Evolutionary conservation across 2,888 invertebrate genomes (phyloP).

Genomic region (Drosophila robusta): DNA sequence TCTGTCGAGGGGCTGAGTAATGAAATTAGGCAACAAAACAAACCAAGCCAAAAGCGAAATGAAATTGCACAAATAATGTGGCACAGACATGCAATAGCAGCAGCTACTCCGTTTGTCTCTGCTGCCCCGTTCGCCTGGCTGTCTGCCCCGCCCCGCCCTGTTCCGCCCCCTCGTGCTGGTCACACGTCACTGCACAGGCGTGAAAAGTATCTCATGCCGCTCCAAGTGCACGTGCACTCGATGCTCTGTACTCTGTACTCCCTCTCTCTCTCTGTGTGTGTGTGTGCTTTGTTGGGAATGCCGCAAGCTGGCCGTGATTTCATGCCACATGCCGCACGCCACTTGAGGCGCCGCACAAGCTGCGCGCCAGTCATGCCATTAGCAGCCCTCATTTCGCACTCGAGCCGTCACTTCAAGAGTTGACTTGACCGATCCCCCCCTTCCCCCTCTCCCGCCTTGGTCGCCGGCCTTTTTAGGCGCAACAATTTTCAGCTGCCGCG

Average conservation of each 20-base stretch:
- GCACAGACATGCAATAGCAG: constrained; percentile 58
- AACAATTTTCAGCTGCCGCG: constrained; percentile 77
- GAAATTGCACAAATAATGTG: constrained; percentile 54
- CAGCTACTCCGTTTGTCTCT: neutral
- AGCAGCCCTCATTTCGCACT: constrained; percentile 76
- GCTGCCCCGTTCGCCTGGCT: neutral
- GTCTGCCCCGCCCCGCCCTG: neutral
- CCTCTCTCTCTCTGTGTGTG: too few relatives aligned
- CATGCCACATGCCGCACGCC: constrained; percentile 35
- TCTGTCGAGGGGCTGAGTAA: constrained; percentile 44
- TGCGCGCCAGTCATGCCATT: constrained; percentile 63
- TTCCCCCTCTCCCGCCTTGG: neutral
- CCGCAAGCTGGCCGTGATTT: constrained; percentile 72
- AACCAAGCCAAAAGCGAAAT: constrained; percentile 31
- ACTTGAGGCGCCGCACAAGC: constrained; percentile 41
- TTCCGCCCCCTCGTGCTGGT: neutral
- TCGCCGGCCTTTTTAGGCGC: constrained; percentile 55
- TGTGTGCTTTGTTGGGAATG: constrained; percentile 52
- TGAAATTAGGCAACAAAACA: constrained; percentile 52
- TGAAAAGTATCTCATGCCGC: constrained; percentile 51
- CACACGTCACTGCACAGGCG: constrained; percentile 58
- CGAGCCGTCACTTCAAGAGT: constrained; percentile 65
- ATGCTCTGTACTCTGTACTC: neutral
- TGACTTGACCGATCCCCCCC: constrained; percentile 63
- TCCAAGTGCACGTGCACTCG: constrained; percentile 53